These are phyloP conservation scores for Odontamblyopus lacepedii DNA, from an alignment of 2,797 vertebrate species.

Conservation along the genomic window DNA sequence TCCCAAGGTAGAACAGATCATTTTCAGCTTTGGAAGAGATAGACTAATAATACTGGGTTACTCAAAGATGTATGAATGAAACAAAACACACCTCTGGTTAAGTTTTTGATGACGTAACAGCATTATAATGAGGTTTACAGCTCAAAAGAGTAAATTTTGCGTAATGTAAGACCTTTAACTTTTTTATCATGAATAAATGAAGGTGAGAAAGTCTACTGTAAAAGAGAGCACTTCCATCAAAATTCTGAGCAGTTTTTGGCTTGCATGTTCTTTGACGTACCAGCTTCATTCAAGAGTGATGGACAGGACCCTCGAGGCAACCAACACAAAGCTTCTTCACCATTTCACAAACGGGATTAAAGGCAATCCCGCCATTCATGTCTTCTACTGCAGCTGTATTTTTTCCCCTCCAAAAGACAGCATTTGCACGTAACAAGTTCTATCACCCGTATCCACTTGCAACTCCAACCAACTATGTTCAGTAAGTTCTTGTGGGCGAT, in stretches of 20 bases:
- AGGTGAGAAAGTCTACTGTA: background rate
- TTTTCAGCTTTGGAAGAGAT: no score
- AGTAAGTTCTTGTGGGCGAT: constrained; percentile 33
- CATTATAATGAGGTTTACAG: no score
- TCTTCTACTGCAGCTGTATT: constrained; percentile 31
- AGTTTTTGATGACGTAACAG: no score
- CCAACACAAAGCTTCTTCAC: constrained; percentile 22
- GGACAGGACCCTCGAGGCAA: constrained; percentile 24
- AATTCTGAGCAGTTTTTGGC: constrained; percentile 3
- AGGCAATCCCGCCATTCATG: constrained; percentile 33
- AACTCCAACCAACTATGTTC: constrained; percentile 38
- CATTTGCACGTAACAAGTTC: constrained; percentile 27
- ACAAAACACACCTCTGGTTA: no score
- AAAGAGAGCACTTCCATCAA: constrained; percentile 14
- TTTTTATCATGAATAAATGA: background rate
- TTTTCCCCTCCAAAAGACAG: constrained; percentile 19
- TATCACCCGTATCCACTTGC: constrained; percentile 39
- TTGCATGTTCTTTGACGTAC: constrained; percentile 16
- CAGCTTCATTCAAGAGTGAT: constrained; percentile 16
- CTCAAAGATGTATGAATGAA: no score
- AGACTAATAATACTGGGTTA: no score
- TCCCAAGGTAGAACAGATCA: no score
- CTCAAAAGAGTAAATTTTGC: no score
- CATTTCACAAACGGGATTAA: constrained; percentile 43
- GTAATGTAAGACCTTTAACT: background rate